Conservation (phyloP, 2,888 invertebrate genomes). For the Heliconius aoede region DNA sequence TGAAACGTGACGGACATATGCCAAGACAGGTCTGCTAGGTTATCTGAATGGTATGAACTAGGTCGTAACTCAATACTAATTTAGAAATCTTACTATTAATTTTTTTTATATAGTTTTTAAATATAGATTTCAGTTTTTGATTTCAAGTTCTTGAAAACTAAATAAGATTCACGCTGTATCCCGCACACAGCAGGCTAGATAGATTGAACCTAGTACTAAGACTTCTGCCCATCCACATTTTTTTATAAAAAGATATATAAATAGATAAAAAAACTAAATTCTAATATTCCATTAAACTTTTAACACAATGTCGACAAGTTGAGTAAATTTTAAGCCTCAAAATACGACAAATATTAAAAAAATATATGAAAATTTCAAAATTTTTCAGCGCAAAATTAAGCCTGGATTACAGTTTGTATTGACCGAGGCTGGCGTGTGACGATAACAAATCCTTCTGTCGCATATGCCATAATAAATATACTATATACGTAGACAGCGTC, state of each 20-base stretch:
- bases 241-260: background rate
- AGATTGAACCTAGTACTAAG: too few species aligned
- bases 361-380: conserved; percentile 54
- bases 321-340: conserved; percentile 15
- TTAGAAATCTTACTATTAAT: background rate
- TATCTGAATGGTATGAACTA: conserved; percentile 6
- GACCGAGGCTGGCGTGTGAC: conserved; percentile 64
- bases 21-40: conserved; percentile 14
- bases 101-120: too few species aligned
- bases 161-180: background rate
- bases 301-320: background rate
- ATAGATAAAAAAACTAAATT: too few species aligned
- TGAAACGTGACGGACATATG: conserved; percentile 11
- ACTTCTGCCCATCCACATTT: too few species aligned
- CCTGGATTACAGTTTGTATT: conserved; percentile 67
- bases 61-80: conserved; percentile 12
- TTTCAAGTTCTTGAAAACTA: background rate
- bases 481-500: background rate
- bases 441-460: conserved; percentile 67
- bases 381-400: conserved; percentile 70
- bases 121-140: background rate
- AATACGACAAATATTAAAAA: conserved; percentile 2
- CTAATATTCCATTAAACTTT: background rate
- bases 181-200: too few species aligned
- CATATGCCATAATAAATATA: conserved; percentile 7